A percentile compares a stretch with the other conserved stretches of the same genome.
Conservation (phyloP, 2,888 invertebrate species). For the Tenodera sinensis region DNA sequence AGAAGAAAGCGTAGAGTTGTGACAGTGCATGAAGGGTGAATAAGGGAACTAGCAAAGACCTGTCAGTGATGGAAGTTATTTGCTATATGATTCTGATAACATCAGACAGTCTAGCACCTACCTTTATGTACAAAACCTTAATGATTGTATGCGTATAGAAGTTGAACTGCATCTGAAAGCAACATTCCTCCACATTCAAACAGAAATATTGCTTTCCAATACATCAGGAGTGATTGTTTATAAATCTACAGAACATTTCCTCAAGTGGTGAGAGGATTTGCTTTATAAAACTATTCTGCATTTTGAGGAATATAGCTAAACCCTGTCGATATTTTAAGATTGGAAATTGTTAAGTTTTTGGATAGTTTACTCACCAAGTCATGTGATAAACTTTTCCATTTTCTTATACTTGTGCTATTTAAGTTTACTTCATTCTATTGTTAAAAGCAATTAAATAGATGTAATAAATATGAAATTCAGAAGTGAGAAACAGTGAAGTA, state of each 20-base stretch:
- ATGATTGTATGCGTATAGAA: not conserved
- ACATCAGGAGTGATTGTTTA: not conserved
- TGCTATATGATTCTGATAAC: not conserved
- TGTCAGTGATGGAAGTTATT: not conserved
- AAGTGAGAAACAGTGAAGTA: no score
- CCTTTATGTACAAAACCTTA: not conserved
- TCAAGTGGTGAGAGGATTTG: not conserved
- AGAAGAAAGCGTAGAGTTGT: not conserved
- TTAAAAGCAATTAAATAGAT: not conserved
- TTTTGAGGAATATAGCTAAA: not conserved
- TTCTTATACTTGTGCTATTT: not conserved
- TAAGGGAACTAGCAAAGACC: not conserved
- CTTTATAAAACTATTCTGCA: not conserved
- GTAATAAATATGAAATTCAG: no score
- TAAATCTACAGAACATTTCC: not conserved
- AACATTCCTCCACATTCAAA: not conserved
- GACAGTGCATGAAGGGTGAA: not conserved
- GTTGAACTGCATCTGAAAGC: not conserved
- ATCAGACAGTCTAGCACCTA: not conserved
- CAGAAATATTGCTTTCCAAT: not conserved
- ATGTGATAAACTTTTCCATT: not conserved
- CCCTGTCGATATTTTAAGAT: not conserved
- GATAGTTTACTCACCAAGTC: not conserved
- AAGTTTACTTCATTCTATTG: not conserved
- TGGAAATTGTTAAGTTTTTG: not conserved